Conservation (phyloP, 2,888 invertebrate genomes). For the Podabrus alpinus region DNA sequence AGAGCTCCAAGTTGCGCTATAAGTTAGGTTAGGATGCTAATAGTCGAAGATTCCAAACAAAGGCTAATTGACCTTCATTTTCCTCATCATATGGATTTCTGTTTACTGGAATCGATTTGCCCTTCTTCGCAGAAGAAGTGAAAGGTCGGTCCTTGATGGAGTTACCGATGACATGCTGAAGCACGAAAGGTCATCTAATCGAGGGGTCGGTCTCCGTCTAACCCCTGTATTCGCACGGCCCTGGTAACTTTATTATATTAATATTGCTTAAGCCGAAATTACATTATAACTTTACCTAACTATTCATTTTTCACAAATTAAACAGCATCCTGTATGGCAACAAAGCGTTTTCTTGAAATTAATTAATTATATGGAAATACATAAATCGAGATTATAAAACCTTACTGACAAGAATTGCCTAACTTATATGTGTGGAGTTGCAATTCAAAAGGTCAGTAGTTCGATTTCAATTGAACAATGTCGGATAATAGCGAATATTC, state of each 20-base stretch:
- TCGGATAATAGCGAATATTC: conserved; percentile 41
- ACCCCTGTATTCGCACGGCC: neutral
- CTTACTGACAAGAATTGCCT: conserved; percentile 12
- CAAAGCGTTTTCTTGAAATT: neutral
- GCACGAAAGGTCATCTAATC: neutral
- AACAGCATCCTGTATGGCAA: neutral
- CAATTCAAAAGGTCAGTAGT: conserved; percentile 48
- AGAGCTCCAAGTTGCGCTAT: neutral
- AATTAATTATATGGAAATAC: neutral
- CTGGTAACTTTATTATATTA: neutral
- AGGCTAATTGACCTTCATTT: neutral
- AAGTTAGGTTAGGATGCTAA: neutral
- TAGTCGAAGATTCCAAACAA: neutral
- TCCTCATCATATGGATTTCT: neutral
- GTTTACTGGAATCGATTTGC: neutral
- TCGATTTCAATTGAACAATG: conserved; percentile 46
- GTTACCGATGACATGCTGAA: neutral
- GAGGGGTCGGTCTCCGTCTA: neutral
- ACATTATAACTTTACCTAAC: neutral
- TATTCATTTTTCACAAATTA: neutral
- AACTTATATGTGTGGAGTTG: conserved; percentile 26
- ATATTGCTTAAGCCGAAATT: neutral
- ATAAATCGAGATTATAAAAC: neutral
- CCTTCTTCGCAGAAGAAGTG: neutral
- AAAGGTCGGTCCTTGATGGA: neutral